These are phyloP conservation scores for Drosophila nigromelanica DNA, from an alignment of 1,140 invertebrate species.

Conservation along the genomic window DNA sequence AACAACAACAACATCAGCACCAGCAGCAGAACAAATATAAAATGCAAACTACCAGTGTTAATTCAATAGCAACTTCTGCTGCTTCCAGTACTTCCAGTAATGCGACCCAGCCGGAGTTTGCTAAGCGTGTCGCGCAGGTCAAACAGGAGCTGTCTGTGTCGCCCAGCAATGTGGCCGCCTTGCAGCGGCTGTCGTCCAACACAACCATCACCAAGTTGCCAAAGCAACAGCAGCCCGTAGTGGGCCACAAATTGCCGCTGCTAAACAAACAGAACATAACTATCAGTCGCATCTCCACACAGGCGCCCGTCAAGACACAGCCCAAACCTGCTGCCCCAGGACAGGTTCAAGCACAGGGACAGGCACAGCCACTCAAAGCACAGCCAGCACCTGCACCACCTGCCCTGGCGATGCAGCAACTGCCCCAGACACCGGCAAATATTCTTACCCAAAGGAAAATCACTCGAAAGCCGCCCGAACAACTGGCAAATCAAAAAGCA, in stretches of 20 bases:
- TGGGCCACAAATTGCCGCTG: slow-evolving; percentile 57
- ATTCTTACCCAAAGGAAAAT: slow-evolving; percentile 38
- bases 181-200: slow-evolving; percentile 71
- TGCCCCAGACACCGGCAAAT: slow-evolving; percentile 4
- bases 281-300: slow-evolving; percentile 66
- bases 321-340: slow-evolving; percentile 26
- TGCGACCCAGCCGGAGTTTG: slow-evolving; percentile 32
- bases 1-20: slow-evolving; percentile 23
- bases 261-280: slow-evolving; percentile 78
- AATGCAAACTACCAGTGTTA: slow-evolving; percentile 8
- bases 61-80: background rate
- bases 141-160: slow-evolving; percentile 26
- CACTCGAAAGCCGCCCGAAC: slow-evolving; percentile 27
- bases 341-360: slow-evolving; percentile 13
- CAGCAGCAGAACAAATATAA: slow-evolving; percentile 40
- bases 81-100: slow-evolving; percentile 39
- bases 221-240: slow-evolving; percentile 34
- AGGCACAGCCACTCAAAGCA: slow-evolving; percentile 11
- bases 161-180: slow-evolving; percentile 46
- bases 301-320: slow-evolving; percentile 37
- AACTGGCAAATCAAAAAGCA: slow-evolving; percentile 6
- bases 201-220: slow-evolving; percentile 67
- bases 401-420: slow-evolving; percentile 18
- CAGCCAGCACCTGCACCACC: slow-evolving; percentile 27
- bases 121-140: slow-evolving; percentile 45